phyloP scores from a whole-genome alignment of 2,797 vertebrate genomes.

The Cephalopachus bancanus region DNA sequence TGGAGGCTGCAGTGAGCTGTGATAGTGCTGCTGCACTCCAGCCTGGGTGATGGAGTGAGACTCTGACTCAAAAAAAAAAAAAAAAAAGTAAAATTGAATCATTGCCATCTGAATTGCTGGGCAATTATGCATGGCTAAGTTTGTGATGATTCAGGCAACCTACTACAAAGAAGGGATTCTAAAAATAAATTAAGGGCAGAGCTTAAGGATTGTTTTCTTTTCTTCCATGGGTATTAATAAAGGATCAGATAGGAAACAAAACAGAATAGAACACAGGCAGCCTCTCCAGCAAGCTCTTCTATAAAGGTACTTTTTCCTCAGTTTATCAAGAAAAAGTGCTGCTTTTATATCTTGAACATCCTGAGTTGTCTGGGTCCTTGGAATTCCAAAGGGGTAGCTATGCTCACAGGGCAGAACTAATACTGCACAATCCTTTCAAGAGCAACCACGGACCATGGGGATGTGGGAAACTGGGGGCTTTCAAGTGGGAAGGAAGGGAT shows the following conservation, averaged over 20 bases:
- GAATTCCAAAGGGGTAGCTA: background rate
- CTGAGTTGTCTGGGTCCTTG: background rate
- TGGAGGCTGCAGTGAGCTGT: too few species aligned
- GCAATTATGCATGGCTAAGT: too few species aligned
- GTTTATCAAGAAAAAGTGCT: background rate
- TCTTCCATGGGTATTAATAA: background rate
- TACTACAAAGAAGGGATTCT: background rate
- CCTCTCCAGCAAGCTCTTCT: background rate
- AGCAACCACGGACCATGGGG: background rate
- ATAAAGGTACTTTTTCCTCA: background rate
- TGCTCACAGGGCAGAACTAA: fast-evolving
- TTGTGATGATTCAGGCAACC: background rate
- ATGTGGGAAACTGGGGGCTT: background rate
- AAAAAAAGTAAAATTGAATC: background rate
- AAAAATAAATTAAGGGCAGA: background rate
- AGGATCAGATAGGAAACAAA: background rate
- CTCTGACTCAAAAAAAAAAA: too few species aligned
- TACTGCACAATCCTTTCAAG: background rate
- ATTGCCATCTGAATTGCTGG: background rate
- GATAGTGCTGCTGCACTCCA: too few species aligned
- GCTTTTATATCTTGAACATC: fast-evolving
- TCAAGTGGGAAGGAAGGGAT: background rate
- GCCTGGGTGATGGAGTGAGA: too few species aligned
- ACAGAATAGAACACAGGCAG: background rate
- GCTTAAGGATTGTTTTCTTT: background rate